Evolutionary conservation across 2,797 vertebrate species (phyloP).

Genomic region (Simalia tracyae): DNA sequence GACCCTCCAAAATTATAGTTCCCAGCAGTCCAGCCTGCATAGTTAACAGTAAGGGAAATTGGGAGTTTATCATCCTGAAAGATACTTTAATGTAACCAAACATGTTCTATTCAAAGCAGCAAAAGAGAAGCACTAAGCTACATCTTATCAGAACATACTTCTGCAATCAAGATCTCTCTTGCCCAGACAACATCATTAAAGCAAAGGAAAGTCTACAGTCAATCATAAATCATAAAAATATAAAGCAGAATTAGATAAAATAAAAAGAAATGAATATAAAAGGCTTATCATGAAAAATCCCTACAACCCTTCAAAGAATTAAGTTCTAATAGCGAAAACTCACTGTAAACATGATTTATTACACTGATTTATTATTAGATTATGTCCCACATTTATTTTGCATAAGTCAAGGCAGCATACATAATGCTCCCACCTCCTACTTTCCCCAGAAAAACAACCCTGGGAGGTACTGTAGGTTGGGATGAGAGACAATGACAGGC

Average conservation of each 20-base stretch:
- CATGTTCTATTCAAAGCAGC: background rate
- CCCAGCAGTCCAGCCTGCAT: background rate
- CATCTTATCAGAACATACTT: background rate
- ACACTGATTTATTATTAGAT: background rate
- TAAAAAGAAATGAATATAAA: background rate
- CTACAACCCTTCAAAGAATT: background rate
- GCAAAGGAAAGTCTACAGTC: background rate
- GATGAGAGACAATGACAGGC: background rate
- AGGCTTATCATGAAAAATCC: background rate
- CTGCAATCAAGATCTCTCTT: background rate
- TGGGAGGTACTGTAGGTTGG: background rate
- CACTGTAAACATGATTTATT: background rate
- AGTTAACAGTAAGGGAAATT: background rate
- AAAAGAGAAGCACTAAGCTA: background rate
- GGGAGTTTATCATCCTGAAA: background rate
- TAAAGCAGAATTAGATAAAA: background rate
- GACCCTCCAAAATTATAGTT: background rate
- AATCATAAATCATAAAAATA: background rate
- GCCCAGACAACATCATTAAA: background rate
- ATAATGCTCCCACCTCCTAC: background rate
- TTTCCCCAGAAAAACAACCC: background rate
- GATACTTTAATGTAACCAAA: background rate
- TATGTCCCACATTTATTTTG: background rate
- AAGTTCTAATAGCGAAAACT: background rate
- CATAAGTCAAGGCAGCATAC: background rate